Conservation (phyloP, 2,888 invertebrate species). For the Dicycla oo region DNA sequence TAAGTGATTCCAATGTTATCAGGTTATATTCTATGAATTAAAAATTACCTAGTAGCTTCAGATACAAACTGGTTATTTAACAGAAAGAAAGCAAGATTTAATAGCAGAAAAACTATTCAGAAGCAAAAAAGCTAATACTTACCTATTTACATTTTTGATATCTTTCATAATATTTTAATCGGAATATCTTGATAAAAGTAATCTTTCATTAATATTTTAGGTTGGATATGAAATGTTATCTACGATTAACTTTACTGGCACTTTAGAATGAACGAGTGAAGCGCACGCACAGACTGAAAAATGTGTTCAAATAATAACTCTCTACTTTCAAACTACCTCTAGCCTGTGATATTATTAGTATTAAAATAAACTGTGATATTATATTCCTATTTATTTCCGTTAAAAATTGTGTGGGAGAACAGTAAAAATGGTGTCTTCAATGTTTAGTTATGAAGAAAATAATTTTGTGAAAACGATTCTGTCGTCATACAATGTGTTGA, state of each 20-base stretch:
- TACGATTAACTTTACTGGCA: constrained; percentile 31
- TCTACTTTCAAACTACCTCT: neutral
- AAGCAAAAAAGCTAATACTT: neutral
- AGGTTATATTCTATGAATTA: neutral
- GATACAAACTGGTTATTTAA: neutral
- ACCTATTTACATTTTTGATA: neutral
- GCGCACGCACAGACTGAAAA: constrained; percentile 5
- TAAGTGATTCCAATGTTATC: neutral
- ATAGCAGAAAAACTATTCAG: neutral
- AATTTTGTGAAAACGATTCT: constrained; percentile 39
- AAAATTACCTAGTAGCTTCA: neutral
- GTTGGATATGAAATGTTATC: constrained; percentile 27
- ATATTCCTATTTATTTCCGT: neutral
- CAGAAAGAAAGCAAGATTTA: neutral
- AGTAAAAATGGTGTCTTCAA: constrained; percentile 35
- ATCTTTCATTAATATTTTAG: constrained; percentile 45
- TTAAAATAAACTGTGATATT: constrained; percentile 33
- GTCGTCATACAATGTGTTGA: constrained; percentile 44
- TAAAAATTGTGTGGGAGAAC: neutral
- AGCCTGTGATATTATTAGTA: constrained; percentile 14
- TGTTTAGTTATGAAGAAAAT: constrained; percentile 46
- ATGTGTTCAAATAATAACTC: constrained; percentile 6
- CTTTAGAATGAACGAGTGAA: constrained; percentile 13
- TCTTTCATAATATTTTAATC: constrained; percentile 27
- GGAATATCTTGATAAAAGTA: constrained; percentile 46